Conservation (phyloP, 2,113 vertebrate species). For the Hydrolagus affinis region DNA sequence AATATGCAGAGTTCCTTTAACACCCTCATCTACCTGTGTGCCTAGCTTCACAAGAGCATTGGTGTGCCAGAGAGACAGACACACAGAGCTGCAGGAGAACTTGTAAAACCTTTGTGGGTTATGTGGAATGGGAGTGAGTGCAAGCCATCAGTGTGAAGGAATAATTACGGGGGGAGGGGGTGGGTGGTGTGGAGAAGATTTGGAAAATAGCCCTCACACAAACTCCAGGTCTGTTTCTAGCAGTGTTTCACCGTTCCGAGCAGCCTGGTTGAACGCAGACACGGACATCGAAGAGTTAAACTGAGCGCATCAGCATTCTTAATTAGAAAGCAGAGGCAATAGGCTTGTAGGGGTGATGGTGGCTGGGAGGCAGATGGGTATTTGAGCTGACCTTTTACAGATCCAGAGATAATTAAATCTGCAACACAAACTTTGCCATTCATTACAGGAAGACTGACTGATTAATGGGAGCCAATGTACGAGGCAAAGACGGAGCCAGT, state of each 20-base stretch:
- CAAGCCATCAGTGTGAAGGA: too few species aligned
- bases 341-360: not conserved
- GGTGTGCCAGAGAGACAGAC: too few species aligned
- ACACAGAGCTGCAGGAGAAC: too few species aligned
- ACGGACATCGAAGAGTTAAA: not conserved
- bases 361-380: not conserved
- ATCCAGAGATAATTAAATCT: constrained; percentile 22
- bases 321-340: constrained; percentile 9
- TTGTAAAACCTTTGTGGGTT: too few species aligned
- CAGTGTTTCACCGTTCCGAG: not conserved
- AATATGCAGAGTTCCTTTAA: too few species aligned
- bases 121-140: too few species aligned
- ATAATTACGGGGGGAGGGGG: too few species aligned
- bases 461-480: not conserved
- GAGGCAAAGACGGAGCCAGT: constrained; percentile 1
- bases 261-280: not conserved
- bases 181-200: not conserved
- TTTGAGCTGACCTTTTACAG: constrained; percentile 10
- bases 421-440: constrained; percentile 9
- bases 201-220: not conserved
- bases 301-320: not conserved
- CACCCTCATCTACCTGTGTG: too few species aligned
- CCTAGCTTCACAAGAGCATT: too few species aligned
- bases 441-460: constrained; percentile 17
- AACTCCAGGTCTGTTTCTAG: not conserved